phyloP scores from a whole-genome alignment of 1,140 invertebrate genomes.

The Caenorhabditis briggsae region DNA sequence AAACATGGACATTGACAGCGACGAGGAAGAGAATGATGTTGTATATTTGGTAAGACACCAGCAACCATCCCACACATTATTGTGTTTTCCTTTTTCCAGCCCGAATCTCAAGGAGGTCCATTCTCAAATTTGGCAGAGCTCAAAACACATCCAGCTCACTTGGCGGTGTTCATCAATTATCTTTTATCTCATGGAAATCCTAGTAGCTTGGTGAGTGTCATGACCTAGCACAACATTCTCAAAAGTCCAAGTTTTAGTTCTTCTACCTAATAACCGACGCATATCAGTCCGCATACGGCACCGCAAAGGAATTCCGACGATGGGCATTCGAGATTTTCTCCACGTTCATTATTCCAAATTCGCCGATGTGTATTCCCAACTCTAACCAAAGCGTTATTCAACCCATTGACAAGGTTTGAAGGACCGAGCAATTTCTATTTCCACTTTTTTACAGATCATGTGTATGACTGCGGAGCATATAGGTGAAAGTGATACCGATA shows the following conservation, averaged over 20 bases:
- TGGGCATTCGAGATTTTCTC: constrained; percentile 98
- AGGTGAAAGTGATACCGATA: constrained; percentile 78
- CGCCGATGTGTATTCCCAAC: constrained; percentile 82
- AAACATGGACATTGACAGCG: constrained; percentile 60
- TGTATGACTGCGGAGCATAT: constrained; percentile 81
- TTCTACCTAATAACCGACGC: constrained; percentile 90
- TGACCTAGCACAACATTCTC: not conserved
- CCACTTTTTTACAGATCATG: constrained; percentile 56
- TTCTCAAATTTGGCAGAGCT: constrained; percentile 70
- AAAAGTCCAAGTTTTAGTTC: constrained; percentile 81
- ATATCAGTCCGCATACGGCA: constrained; percentile 83
- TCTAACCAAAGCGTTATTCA: constrained; percentile 74
- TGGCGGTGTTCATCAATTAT: constrained; percentile 91
- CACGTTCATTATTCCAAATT: constrained; percentile 90
- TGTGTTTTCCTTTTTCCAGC: constrained; percentile 65
- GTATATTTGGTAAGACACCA: constrained; percentile 5
- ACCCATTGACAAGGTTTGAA: constrained; percentile 70
- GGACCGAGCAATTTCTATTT: not conserved
- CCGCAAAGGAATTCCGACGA: constrained; percentile 89
- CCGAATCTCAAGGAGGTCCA: constrained; percentile 61
- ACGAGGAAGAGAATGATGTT: constrained; percentile 65
- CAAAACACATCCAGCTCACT: constrained; percentile 84
- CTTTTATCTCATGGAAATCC: constrained; percentile 88
- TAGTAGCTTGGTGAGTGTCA: constrained; percentile 76
- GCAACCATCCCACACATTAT: not conserved